Evolutionary conservation across 2,113 vertebrate species (phyloP).

Genomic region (Lepus americanus): DNA sequence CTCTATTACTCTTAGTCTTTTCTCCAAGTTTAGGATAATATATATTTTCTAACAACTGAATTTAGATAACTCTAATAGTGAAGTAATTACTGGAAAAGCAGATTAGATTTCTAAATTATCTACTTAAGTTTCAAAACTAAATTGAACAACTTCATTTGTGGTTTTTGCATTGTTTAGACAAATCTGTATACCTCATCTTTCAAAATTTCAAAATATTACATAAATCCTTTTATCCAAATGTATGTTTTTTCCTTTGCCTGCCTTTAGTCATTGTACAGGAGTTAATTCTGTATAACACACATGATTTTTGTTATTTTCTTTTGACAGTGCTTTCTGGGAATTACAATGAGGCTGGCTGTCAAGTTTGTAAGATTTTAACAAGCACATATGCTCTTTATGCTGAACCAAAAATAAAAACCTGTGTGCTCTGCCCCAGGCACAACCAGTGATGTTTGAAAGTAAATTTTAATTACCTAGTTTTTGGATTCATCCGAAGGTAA

Average conservation of each 20-base stretch:
- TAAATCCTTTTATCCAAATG: conserved; percentile 46
- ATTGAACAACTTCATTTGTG: conserved; percentile 15
- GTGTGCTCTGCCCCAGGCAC: background rate
- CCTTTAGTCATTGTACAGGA: conserved; percentile 2
- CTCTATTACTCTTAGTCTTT: background rate
- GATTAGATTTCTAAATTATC: background rate
- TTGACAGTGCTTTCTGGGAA: conserved; percentile 33
- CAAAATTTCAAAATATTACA: conserved; percentile 35
- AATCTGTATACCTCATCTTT: background rate
- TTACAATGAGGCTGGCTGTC: conserved; percentile 24
- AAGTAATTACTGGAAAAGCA: conserved; percentile 32
- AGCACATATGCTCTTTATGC: background rate
- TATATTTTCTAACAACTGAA: conserved; percentile 9
- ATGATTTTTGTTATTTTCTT: conserved; percentile 45
- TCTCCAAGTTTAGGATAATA: conserved; percentile 11
- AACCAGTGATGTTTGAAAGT: conserved; percentile 53
- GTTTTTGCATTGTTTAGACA: background rate
- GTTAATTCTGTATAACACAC: conserved; percentile 38
- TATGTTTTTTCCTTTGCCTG: background rate
- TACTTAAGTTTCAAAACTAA: conserved; percentile 19
- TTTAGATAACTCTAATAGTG: background rate
- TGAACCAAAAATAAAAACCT: conserved; percentile 50
- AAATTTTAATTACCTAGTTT: conserved; percentile 8
- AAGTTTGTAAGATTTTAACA: conserved; percentile 58
- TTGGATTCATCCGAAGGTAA: background rate